Base-by-base conservation (phyloP, 2,797 vertebrate species). In the Eurystomus glaucurus region DNA sequence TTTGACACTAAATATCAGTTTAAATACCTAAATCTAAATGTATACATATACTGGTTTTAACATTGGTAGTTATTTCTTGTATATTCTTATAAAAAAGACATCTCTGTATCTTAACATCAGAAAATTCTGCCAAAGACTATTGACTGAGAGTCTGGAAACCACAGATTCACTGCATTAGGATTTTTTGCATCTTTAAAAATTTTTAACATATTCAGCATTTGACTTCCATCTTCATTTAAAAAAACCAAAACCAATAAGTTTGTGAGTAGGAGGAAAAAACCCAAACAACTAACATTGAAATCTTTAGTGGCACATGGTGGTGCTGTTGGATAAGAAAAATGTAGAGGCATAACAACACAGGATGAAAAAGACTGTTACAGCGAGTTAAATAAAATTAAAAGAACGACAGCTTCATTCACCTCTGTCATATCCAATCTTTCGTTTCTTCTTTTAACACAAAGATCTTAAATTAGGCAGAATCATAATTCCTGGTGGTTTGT, bases 371-470 rank as follows among this genome's bases (percentile, higher is more conserved):
- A 58, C 52, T 98, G 98, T 98, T 98, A 97, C 18, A 70, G 95
- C 43, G 95, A 98, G 98, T 99, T 98, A 99, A 99, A 98, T 98
- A 99, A 99, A 98, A 99, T 98, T 98, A 98, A 98, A 97, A 98
- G 91, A 98, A 98, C 54, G 95, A 98, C 97, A 98, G 97, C 98
- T 98, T 98, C 96, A 97, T 98, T 99, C 98, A 98, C 98, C 98
- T 98, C 98, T 98, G 97, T 98, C 94, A 82, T 97, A 96, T 79
- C 78, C 96, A 97, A 97, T 98, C 97, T 98, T 98, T 98, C 94
- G 95, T 98, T 97, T 95, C 82, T 93, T 95, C 93, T 97, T 94
- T 97, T 98, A 97, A 98, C 79, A 94, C 93, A 98, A 97, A 97
- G 97, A 96, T 71, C 97, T 96, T 95, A 98, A 98, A 98, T 98